Base-by-base conservation (phyloP, 2,888 invertebrate genomes). In the Diarsia dahlii region DNA sequence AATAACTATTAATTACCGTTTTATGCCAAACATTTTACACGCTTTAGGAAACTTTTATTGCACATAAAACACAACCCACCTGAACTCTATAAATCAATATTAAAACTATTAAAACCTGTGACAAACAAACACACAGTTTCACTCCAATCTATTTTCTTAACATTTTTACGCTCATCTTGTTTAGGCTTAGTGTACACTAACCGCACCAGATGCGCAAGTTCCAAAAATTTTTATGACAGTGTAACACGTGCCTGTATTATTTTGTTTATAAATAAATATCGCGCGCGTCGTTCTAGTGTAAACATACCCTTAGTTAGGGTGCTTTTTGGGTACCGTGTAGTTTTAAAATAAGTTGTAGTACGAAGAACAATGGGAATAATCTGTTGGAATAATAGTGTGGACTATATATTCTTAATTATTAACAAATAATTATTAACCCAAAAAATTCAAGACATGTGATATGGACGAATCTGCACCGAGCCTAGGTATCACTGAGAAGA, bases 221-320 rank as follows among this genome's bases (percentile, higher is more conserved):
- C 92, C 91, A 91, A 91, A 90, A 92, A 87, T 88, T 94, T 96
- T 95, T 94, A 95, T 92, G 95, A 95, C 94, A 91, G 92, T 85
- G 80, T 87, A 92, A 94, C 95, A 95, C 95, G 95, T 95, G 95
- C 95, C 94, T 87, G 92, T 91, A 92, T 92, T 93, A 94, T 94
- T 91, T 91, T 92, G 87, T 92, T 94, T 91, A 93, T 95, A 95
- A 95, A 96, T 94, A 95, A 95, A 95, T 95, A 95, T 92, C 88
- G 91, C 92, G 90, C 91, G 93, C 87, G 91, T 88, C 86, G 89
- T 87, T 86, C 80, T 88, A 88, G 89, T 93, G 93, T 95, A 96
- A 95, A 95, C 94, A 95, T 86, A 92, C 92, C 95, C 94, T 95
- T 93, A 91, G 80, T 76, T 89, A 84, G 90, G 90, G 89, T 88